Evolutionary conservation across 2,797 vertebrate genomes (phyloP).

Genomic region (Smutsia gigantea): DNA sequence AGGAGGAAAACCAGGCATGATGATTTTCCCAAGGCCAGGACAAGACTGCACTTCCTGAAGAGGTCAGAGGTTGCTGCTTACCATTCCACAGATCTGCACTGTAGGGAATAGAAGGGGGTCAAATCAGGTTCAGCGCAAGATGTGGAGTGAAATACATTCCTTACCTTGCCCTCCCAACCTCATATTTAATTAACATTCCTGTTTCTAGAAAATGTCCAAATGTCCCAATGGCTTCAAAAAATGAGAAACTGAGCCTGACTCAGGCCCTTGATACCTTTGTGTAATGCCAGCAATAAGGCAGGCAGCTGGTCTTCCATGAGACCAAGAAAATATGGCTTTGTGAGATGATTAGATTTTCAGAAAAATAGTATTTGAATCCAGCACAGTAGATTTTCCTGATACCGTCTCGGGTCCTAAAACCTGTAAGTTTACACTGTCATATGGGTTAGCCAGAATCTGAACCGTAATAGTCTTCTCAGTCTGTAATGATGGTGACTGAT

Average conservation of each 20-base stretch:
- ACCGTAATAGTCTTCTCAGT: neutral
- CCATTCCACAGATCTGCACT: conserved; percentile 10
- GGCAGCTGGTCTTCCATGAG: neutral
- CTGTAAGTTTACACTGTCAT: neutral
- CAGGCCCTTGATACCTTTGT: neutral
- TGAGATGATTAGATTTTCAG: neutral
- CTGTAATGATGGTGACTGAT: neutral
- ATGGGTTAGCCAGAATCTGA: neutral
- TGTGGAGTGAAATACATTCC: conserved; percentile 44
- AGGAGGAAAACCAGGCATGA: conserved; percentile 48
- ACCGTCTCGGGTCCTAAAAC: neutral
- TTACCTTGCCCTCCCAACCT: conserved; percentile 29
- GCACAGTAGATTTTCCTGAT: neutral
- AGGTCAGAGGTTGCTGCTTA: conserved; percentile 59
- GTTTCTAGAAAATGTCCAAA: conserved; percentile 53
- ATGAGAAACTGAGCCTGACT: neutral
- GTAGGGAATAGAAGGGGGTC: conserved; percentile 55
- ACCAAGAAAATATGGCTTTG: neutral
- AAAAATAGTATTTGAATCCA: neutral
- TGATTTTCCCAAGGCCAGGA: conserved; percentile 67
- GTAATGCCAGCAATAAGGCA: neutral
- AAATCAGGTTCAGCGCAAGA: conserved; percentile 53
- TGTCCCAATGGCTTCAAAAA: conserved; percentile 24
- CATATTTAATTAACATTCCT: conserved; percentile 59
- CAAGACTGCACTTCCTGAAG: conserved; percentile 54